These are phyloP conservation scores for Tragelaphus eurycerus DNA, from an alignment of 2,797 vertebrate species.

Conservation along the genomic window DNA sequence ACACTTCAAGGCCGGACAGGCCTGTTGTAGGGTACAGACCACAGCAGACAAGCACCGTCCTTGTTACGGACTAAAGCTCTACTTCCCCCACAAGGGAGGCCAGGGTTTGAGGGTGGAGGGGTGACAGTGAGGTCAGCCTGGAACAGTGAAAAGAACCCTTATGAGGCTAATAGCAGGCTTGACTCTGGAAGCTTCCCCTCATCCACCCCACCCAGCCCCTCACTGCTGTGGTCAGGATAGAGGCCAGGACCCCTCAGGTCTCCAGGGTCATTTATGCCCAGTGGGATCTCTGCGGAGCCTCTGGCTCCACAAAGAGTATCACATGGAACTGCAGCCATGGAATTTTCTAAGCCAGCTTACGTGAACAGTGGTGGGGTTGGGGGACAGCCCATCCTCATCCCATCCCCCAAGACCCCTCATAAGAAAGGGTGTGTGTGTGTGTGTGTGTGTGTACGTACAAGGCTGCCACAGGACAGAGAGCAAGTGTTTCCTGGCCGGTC, in stretches of 20 bases:
- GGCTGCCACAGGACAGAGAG: not conserved
- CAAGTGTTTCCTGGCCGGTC: not conserved
- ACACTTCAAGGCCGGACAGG: not conserved
- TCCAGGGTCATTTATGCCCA: not conserved
- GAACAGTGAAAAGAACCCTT: not conserved
- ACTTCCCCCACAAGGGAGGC: not conserved
- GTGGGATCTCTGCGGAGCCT: not conserved
- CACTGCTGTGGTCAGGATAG: not conserved
- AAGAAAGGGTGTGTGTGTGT: not conserved
- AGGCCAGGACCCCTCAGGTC: not conserved
- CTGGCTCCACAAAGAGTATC: not conserved
- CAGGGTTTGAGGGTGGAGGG: not conserved
- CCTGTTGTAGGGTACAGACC: not conserved
- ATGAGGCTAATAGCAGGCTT: not conserved
- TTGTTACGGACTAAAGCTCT: not conserved
- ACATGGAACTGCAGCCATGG: not conserved
- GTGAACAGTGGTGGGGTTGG: rapidly evolving
- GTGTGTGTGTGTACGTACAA: not conserved
- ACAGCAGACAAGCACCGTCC: not conserved
- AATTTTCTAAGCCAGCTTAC: not conserved
- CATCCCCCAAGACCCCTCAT: not conserved
- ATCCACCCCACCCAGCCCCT: not conserved
- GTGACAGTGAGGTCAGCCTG: not conserved
- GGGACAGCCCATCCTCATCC: not conserved
- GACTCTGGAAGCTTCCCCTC: constrained; percentile 12